Evolutionary conservation across 23 tunicate species (phyloP).

Genomic region (Styela clava): DNA sequence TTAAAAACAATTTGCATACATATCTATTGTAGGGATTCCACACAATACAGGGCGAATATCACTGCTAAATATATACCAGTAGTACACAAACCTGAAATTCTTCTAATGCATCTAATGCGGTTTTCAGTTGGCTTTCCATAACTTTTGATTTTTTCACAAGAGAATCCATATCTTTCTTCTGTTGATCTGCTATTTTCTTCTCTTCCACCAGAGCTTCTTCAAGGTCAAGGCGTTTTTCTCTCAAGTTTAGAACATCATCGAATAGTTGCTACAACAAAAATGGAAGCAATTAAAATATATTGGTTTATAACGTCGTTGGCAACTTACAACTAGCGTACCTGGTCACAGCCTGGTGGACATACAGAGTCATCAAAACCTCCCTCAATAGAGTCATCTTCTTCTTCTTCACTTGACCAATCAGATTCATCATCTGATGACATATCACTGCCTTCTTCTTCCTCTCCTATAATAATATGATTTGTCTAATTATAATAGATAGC

Average conservation of each 20-base stretch:
- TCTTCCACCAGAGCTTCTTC: conserved; percentile 90
- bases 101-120: conserved; percentile 77
- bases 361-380: conserved; percentile 96
- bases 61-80: too few relatives aligned
- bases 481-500: too few relatives aligned
- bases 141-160: conserved; percentile 83
- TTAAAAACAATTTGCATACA: too few relatives aligned
- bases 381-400: conserved; percentile 89
- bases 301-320: too few relatives aligned
- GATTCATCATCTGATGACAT: conserved; percentile 92
- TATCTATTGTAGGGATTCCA: too few relatives aligned
- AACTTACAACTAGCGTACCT: too few relatives aligned
- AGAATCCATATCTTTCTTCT: conserved; percentile 87
- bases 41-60: too few relatives aligned
- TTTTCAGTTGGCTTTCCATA: conserved; percentile 87
- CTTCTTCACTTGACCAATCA: conserved; percentile 91
- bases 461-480: conserved; percentile 28
- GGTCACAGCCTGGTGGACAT: conserved; percentile 98
- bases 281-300: not conserved
- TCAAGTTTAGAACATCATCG: conserved; percentile 57
- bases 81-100: conserved; percentile 99
- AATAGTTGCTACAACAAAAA: conserved; percentile 19
- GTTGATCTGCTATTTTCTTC: conserved; percentile 78
- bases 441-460: conserved; percentile 78
- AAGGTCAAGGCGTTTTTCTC: conserved; percentile 81